Conservation (phyloP, 2,113 vertebrate genomes). For the Platichthys flesus region DNA sequence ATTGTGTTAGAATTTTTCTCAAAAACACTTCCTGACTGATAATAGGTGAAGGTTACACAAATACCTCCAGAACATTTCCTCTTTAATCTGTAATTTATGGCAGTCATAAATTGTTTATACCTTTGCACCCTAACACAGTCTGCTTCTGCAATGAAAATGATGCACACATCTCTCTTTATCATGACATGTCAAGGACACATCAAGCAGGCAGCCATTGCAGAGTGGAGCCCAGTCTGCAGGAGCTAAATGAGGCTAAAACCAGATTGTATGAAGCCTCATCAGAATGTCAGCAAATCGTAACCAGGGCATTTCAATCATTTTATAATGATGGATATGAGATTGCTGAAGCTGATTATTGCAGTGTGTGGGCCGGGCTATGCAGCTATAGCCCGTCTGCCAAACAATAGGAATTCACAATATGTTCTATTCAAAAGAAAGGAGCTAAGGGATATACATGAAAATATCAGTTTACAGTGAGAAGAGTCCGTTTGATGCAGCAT, state of each 20-base stretch:
- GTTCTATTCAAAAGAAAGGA: neutral
- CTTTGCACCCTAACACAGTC: neutral
- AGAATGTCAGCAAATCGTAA: conserved; percentile 39
- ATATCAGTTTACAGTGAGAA: neutral
- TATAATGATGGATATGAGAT: neutral
- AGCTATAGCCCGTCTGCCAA: conserved; percentile 14
- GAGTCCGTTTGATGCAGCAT: neutral
- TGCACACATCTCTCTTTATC: conserved; percentile 3
- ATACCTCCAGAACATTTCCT: neutral
- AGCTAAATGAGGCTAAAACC: conserved; percentile 38
- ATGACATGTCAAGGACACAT: conserved; percentile 67
- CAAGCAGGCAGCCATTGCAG: conserved; percentile 69
- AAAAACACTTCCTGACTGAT: neutral
- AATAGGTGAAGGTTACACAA: conserved; percentile 41
- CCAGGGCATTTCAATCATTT: neutral
- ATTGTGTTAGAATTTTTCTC: neutral
- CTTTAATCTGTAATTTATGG: neutral
- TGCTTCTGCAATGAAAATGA: neutral
- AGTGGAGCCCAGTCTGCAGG: conserved; percentile 22
- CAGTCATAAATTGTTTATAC: conserved; percentile 2
- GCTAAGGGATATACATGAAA: neutral
- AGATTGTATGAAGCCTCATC: conserved; percentile 7
- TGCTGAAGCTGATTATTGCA: conserved; percentile 17
- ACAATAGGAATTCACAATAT: neutral
- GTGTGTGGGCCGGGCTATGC: conserved; percentile 40